Conservation (phyloP, 2,888 invertebrate genomes). For the Scaptomyza tumidula region DNA sequence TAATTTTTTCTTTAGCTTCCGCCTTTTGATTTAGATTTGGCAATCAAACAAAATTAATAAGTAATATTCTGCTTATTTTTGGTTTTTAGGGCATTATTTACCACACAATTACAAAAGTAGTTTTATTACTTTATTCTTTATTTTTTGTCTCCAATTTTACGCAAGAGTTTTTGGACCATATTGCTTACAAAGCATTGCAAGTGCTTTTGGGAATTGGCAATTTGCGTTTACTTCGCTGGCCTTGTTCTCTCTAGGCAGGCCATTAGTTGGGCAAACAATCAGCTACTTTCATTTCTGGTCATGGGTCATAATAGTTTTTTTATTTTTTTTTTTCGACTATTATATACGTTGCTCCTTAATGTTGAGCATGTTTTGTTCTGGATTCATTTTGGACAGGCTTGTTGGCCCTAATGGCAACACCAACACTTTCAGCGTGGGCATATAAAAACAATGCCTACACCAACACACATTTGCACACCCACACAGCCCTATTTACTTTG, state of each 20-base stretch:
- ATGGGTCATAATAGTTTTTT: conserved; percentile 10
- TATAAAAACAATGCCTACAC: conserved; percentile 56
- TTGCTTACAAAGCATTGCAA: conserved; percentile 27
- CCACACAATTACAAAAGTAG: conserved; percentile 12
- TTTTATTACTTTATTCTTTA: neutral
- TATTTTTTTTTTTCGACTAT: conserved; percentile 5
- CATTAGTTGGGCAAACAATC: conserved; percentile 76
- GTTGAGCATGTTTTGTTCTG: conserved; percentile 23
- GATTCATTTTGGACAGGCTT: conserved; percentile 54
- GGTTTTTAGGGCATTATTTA: conserved; percentile 45
- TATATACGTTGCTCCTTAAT: conserved; percentile 31
- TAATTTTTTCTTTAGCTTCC: conserved; percentile 11
- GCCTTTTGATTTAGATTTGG: conserved; percentile 19
- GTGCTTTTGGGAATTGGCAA: conserved; percentile 32
- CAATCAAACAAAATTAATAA: conserved; percentile 56
- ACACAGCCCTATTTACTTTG: conserved; percentile 37
- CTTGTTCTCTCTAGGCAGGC: conserved; percentile 23
- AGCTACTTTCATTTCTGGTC: conserved; percentile 27
- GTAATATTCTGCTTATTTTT: conserved; percentile 33
- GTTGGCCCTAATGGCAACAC: conserved; percentile 68
- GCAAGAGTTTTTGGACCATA: conserved; percentile 10
- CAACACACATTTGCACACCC: conserved; percentile 5
- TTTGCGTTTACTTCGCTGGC: conserved; percentile 37
- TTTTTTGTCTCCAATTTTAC: neutral
- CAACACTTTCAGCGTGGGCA: conserved; percentile 67